Evolutionary conservation across 2,797 vertebrate species (phyloP), one percentile per base, ranked within the genome.

Genomic region (Tapirus indicus): DNA sequence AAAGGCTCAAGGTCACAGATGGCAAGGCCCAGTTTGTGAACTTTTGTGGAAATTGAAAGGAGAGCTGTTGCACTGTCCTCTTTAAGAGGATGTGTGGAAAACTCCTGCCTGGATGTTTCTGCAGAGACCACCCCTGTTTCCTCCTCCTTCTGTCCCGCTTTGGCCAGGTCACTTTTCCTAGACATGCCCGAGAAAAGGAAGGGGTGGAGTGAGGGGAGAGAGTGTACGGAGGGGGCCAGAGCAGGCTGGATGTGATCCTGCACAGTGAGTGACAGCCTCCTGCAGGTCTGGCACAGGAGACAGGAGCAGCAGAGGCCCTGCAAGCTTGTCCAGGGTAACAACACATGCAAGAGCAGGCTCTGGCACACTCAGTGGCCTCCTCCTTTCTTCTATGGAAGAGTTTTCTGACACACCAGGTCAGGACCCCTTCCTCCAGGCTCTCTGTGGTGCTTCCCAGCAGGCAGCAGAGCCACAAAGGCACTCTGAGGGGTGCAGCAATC

Each of bases 241-340:
- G 6, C 38, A 60, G 54, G 25, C 25, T 35, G 69, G 38, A 5
- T 0, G 6, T 35, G 10, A 6, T 12, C 17, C 13, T 8, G 14
- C 10, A 25, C 12, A 13, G 58, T n/a, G 27, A n/a, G 18, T 3
- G 5, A 23, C 54, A 60, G 71, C 41, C 27, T 32, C 27, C 16
- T 1, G 7, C 5, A 1, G 29, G 17, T n/a, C 72, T 35, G 27
- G 62, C 25, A 11, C 7, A 64, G 20, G 12, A 74, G 16, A 8
- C 0, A 0, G 16, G 21, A 66, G 38, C 9, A 7, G 7, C 21
- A 10, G 7, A 60, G 11, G 14, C 25, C 27, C 38, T 6, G 1
- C 0, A 1, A 54, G 25, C 35, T 54, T 83, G 17, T 72, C 20
- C 14, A 14, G 29, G 44, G 44, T 18, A 41, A 32, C 20, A 2